A percentile compares a stretch with the other conserved stretches of the same genome.
Evolutionary conservation across 2,888 invertebrate genomes (phyloP).

Genomic region (Apamea monoglypha): DNA sequence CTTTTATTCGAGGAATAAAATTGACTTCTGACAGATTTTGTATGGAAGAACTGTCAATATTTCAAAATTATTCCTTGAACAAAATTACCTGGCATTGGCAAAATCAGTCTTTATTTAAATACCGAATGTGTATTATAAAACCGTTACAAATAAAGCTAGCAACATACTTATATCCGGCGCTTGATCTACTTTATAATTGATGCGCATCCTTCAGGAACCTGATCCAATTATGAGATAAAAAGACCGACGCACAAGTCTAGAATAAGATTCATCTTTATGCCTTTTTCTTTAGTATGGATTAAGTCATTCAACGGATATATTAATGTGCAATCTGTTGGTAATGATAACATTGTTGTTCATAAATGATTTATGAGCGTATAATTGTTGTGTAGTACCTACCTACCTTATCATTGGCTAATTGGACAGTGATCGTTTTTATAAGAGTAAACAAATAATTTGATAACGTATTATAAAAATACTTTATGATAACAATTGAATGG

Average conservation of each 20-base stretch:
- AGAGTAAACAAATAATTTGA: not conserved
- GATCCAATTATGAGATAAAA: slow-evolving; percentile 60
- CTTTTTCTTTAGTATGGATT: slow-evolving; percentile 47
- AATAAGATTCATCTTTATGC: slow-evolving; percentile 37
- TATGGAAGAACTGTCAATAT: no score
- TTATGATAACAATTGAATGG: no score
- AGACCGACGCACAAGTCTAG: slow-evolving; percentile 21
- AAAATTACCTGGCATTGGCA: no score
- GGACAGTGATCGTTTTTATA: not conserved
- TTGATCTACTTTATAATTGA: slow-evolving; percentile 62
- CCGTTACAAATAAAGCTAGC: slow-evolving; percentile 25
- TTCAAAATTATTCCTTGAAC: no score
- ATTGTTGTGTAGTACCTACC: not conserved
- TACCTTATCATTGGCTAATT: slow-evolving; percentile 9
- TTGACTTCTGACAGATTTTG: no score
- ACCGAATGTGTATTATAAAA: no score
- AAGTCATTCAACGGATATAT: slow-evolving; percentile 49
- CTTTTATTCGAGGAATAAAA: no score
- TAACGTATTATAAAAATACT: no score
- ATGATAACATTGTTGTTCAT: slow-evolving; percentile 40
- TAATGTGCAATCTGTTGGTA: slow-evolving; percentile 16
- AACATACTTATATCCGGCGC: slow-evolving; percentile 53
- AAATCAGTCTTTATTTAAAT: not conserved
- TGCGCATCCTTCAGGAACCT: slow-evolving; percentile 52
- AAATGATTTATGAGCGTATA: slow-evolving; percentile 30